phyloP scores from a whole-genome alignment of 2,113 vertebrate species.

The Tragelaphus scriptus region DNA sequence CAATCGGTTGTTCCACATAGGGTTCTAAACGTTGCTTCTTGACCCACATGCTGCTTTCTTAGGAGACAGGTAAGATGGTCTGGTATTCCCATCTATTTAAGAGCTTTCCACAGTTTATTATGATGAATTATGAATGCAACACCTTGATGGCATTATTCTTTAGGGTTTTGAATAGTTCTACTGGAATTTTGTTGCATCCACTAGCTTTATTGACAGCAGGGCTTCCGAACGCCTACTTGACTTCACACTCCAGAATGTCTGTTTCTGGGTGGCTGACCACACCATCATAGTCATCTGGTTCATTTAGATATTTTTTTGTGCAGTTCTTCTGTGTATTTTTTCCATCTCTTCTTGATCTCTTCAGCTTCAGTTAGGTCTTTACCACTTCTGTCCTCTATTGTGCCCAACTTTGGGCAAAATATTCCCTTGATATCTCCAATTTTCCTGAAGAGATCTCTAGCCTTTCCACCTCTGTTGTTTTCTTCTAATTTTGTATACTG shows the following conservation, averaged over 20 bases:
- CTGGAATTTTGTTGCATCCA: background rate
- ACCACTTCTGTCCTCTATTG: background rate
- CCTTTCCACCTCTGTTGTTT: background rate
- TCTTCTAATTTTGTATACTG: background rate
- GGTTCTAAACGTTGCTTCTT: background rate
- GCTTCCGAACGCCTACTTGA: background rate
- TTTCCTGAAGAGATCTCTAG: background rate
- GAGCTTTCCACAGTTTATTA: background rate
- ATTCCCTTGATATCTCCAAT: background rate
- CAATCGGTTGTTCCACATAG: background rate
- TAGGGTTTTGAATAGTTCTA: background rate
- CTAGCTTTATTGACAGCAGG: background rate
- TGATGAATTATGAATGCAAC: background rate
- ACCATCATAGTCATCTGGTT: background rate
- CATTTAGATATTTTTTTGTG: background rate
- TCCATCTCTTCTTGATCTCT: background rate
- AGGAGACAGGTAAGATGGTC: background rate
- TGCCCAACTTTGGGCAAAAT: background rate
- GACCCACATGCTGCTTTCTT: background rate
- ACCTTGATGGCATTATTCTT: background rate
- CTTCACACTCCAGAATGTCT: background rate
- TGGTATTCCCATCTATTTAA: background rate
- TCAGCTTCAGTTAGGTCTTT: background rate
- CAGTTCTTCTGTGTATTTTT: background rate
- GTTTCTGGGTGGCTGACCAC: background rate